Conservation (phyloP, 2,888 invertebrate genomes). For the Sarcophaga variegata region DNA sequence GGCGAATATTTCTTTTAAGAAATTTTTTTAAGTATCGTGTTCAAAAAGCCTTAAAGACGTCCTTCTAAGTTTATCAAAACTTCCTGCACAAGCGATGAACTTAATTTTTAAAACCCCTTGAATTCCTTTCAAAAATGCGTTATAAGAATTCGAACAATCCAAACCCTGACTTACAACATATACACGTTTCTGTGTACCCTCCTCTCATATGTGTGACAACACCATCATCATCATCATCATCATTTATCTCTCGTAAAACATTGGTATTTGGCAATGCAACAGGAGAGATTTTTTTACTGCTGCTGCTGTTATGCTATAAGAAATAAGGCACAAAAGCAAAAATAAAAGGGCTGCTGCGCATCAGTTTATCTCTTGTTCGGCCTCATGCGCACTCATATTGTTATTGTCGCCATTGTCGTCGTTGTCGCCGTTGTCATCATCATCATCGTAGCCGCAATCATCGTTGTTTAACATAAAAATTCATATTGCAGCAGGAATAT, state of each 20-base stretch:
- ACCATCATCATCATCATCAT: constrained; percentile 43
- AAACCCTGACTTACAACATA: constrained; percentile 25
- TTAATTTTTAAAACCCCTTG: too few relatives aligned
- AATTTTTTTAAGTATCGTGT: too few relatives aligned
- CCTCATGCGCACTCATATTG: constrained; percentile 69
- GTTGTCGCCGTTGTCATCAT: constrained; percentile 42
- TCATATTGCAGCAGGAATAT: constrained; percentile 54
- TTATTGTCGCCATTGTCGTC: constrained; percentile 67
- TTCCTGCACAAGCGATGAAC: too few relatives aligned
- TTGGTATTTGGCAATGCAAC: constrained; percentile 59
- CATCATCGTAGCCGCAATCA: constrained; percentile 56
- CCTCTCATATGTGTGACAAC: constrained; percentile 36
- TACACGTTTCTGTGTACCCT: background rate
- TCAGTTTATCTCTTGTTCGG: constrained; percentile 65
- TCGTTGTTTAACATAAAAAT: constrained; percentile 61
- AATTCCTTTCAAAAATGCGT: too few relatives aligned
- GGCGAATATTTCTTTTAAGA: too few relatives aligned
- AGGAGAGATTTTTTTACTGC: constrained; percentile 48
- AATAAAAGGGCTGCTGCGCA: constrained; percentile 66
- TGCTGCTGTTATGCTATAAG: constrained; percentile 19
- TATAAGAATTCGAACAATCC: background rate
- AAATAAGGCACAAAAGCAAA: constrained; percentile 18
- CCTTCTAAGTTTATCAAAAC: too few relatives aligned
- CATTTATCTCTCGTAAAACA: constrained; percentile 29
- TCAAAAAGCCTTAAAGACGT: too few relatives aligned